Percentiles rank a stretch among this genome's conserved stretches.
Conservation (phyloP, 2,888 invertebrate genomes). For the Sphaerophoria rueppellii region DNA sequence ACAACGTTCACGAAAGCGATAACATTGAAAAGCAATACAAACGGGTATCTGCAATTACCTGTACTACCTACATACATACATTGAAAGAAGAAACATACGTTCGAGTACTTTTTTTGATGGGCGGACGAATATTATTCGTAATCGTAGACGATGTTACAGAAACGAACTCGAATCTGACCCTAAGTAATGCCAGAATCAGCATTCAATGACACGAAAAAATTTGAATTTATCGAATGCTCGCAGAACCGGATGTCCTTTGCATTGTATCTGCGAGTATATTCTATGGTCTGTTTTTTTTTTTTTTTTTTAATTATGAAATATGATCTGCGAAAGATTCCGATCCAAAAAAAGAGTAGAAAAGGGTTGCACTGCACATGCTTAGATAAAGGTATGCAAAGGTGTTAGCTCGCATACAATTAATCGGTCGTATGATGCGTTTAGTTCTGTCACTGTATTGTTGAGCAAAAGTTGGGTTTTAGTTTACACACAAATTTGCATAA, state of each 20-base stretch:
- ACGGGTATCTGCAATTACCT: slow-evolving; percentile 14
- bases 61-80: slow-evolving; percentile 1
- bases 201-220: slow-evolving; percentile 76
- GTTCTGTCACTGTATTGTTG: slow-evolving; percentile 16
- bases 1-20: slow-evolving; percentile 39
- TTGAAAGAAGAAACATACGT: slow-evolving; percentile 26
- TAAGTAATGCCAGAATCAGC: slow-evolving; percentile 75
- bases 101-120: slow-evolving; percentile 60
- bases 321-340: slow-evolving; percentile 60
- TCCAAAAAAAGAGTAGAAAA: slow-evolving; percentile 59
- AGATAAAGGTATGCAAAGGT: slow-evolving; percentile 38
- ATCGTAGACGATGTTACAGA: slow-evolving; percentile 73
- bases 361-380: not conserved
- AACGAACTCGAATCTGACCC: slow-evolving; percentile 38
- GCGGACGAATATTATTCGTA: slow-evolving; percentile 59
- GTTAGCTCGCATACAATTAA: slow-evolving; percentile 33
- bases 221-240: slow-evolving; percentile 74
- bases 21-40: slow-evolving; percentile 1
- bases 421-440: slow-evolving; percentile 10
- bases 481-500: slow-evolving; percentile 29
- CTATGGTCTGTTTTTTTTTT: slow-evolving; percentile 12
- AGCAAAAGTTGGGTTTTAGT: slow-evolving; percentile 24
- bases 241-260: slow-evolving; percentile 73
- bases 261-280: slow-evolving; percentile 19
- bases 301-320: slow-evolving; percentile 60